phyloP scores from a whole-genome alignment of 2,888 invertebrate genomes.

The Tetramorium bicarinatum region DNA sequence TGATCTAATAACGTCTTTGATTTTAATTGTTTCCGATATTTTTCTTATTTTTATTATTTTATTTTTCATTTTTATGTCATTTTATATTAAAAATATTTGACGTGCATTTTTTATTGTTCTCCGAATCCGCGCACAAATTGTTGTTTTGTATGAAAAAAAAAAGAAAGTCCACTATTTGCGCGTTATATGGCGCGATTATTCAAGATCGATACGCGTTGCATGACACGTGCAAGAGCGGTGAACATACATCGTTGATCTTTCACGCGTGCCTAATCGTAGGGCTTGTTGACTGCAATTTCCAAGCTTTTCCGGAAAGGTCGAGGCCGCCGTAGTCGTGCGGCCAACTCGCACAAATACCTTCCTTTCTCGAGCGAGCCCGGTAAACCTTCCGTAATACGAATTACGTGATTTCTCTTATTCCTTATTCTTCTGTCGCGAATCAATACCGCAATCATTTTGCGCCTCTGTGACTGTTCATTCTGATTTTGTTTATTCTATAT shows the following conservation, averaged over 20 bases:
- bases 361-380: conserved; percentile 49
- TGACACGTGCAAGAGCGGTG: conserved; percentile 2
- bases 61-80: background rate
- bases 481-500: conserved; percentile 6
- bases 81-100: background rate
- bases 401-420: conserved; percentile 32
- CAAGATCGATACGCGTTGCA: conserved; percentile 27
- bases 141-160: background rate
- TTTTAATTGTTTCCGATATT: background rate
- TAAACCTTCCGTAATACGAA: conserved; percentile 56
- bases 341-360: conserved; percentile 25
- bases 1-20: background rate
- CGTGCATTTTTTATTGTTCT: background rate
- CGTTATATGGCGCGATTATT: background rate
- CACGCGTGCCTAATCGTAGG: conserved; percentile 51
- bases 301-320: conserved; percentile 72
- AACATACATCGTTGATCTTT: conserved; percentile 43
- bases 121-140: background rate
- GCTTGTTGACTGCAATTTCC: conserved; percentile 54
- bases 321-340: conserved; percentile 57
- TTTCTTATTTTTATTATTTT: background rate
- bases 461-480: background rate
- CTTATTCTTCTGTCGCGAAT: conserved; percentile 12
- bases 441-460: conserved; percentile 30
- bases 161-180: background rate